These are phyloP conservation scores for Argentina silus DNA, from an alignment of 2,797 vertebrate species.

Conservation along the genomic window DNA sequence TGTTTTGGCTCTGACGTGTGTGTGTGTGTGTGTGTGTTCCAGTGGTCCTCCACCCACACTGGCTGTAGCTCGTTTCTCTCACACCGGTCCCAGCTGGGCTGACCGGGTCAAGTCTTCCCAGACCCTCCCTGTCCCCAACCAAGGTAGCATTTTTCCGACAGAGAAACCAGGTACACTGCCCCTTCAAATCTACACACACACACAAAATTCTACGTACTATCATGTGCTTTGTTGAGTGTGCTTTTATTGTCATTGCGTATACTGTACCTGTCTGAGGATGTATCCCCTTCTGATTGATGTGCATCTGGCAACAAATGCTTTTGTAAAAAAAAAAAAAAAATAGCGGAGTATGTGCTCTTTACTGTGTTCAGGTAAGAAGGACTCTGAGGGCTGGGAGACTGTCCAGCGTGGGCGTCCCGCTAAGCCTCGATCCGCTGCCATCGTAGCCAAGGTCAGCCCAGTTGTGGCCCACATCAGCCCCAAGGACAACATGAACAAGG, in stretches of 20 bases:
- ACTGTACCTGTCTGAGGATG: background rate
- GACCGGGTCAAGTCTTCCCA: constrained; percentile 94
- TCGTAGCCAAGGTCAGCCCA: constrained; percentile 80
- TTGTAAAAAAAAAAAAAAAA: background rate
- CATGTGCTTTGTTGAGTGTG: background rate
- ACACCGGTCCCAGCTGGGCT: constrained; percentile 93
- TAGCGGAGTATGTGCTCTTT: background rate
- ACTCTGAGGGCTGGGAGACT: constrained; percentile 96
- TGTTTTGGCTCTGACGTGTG: constrained; percentile 1
- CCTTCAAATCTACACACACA: background rate
- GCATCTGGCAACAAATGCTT: background rate
- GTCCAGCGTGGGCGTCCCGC: constrained; percentile 95
- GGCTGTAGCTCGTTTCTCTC: constrained; percentile 82
- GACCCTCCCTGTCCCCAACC: constrained; percentile 63
- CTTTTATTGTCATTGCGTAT: background rate
- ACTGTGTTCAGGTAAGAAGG: constrained; percentile 82
- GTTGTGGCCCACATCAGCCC: constrained; percentile 66
- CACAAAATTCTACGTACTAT: background rate
- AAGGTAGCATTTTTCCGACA: constrained; percentile 55
- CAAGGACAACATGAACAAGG: constrained; percentile 77
- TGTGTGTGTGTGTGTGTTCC: constrained; percentile 24
- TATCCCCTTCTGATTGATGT: background rate
- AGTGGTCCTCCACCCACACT: constrained; percentile 86
- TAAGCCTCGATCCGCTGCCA: constrained; percentile 85
- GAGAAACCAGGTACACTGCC: constrained; percentile 78